Conservation (phyloP, 1,140 invertebrate species). For the Hypsibius dujardini region DNA sequence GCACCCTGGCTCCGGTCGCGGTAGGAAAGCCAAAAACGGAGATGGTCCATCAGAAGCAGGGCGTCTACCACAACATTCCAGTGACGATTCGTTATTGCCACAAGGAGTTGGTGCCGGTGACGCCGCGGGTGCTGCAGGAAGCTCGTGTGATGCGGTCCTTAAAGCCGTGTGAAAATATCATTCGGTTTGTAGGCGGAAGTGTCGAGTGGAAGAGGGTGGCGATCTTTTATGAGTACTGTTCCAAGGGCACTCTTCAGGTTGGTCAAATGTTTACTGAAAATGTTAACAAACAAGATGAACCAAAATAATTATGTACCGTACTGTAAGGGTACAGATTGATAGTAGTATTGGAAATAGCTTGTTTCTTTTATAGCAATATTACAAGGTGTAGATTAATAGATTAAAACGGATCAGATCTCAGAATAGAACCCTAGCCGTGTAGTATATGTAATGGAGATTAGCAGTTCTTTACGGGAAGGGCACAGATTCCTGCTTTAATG, state of each 20-base stretch:
- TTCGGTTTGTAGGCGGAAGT: not conserved
- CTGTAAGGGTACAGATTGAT: too few species aligned
- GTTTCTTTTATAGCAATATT: too few species aligned
- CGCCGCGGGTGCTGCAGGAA: not conserved
- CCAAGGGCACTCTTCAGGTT: constrained; percentile 12
- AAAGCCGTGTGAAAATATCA: constrained; percentile 2
- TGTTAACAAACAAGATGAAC: too few species aligned
- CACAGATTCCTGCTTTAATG: too few species aligned
- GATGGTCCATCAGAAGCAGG: not conserved
- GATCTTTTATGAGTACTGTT: constrained; percentile 8
- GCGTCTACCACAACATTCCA: not conserved
- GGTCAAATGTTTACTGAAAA: not conserved
- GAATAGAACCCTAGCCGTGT: too few species aligned
- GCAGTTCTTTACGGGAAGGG: too few species aligned
- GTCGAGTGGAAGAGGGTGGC: constrained; percentile 9
- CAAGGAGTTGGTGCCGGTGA: not conserved
- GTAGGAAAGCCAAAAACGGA: not conserved
- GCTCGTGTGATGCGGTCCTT: not conserved
- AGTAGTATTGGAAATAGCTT: too few species aligned
- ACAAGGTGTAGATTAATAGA: too few species aligned
- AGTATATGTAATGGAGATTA: too few species aligned
- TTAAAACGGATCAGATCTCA: too few species aligned
- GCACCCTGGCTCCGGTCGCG: not conserved
- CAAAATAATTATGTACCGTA: too few species aligned
- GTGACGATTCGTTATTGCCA: constrained; percentile 12